Evolutionary conservation across 2,113 vertebrate species (phyloP), one percentile per base, ranked within the genome.

Genomic region (Myotis brandtii): DNA sequence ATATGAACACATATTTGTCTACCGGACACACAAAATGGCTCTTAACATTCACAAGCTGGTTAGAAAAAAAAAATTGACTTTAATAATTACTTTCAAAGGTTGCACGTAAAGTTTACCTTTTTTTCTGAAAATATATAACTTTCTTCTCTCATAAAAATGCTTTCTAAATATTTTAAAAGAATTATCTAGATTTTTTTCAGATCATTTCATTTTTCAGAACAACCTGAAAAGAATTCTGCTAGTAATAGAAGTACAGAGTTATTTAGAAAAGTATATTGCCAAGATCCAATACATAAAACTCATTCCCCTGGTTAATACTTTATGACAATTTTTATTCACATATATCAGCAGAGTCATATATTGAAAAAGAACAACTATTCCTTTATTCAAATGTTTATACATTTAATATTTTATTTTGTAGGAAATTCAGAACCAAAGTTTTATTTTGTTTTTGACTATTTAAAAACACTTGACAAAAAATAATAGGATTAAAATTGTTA

Each of bases 1-100:
- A 64, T 46, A 86, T 37, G 59, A 81, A 83, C 34, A 86, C 30
- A 93, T 12, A 75, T 83, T 54, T 95, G 9, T 0, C 32, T 80
- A 50, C 6, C 34, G 43, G 18, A 86, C 27, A 46, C 9, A 77
- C 5, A 64, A 91, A 80, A 54, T 27, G 16, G 6, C 34, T 17
- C 23, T 72, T 52, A 77, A 73, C 8, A 79, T 37, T 92, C 52
- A 85, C 0, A 93, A 86, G 62, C 6, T 27, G 50, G 16, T 66
- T 62, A 94, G 34, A 79, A 83, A 72, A 5, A 5, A 5, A 54
- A 86, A 40, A 1, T 27, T 92, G 6, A 0, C 2, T 72, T 95
- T 75, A 23, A 75, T 54, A 83, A 69, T 79, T 80, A 89, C 8
- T 83, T 91, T 83, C 79, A 72, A 95, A 64, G 7, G 64, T 86